These are phyloP conservation scores for Drosophila virilis DNA, from an alignment of 1,140 invertebrate genomes.

Conservation along the genomic window DNA sequence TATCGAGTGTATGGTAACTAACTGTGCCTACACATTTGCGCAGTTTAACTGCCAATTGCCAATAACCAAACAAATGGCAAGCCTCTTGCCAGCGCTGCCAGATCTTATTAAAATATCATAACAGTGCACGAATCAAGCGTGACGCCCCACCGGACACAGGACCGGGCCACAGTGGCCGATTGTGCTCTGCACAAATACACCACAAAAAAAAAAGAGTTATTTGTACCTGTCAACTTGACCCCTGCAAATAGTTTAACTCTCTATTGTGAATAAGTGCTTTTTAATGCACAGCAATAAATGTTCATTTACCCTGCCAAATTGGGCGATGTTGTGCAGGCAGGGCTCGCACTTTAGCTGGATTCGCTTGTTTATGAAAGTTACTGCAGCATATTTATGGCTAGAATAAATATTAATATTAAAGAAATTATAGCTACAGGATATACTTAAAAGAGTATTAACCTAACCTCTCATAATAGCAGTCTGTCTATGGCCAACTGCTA, in stretches of 20 bases:
- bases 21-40: constrained; percentile 44
- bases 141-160: constrained; percentile 4
- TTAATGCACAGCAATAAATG: constrained; percentile 35
- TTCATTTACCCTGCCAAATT: constrained; percentile 15
- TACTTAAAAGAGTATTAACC: too few species aligned
- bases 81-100: constrained; percentile 45
- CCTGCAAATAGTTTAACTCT: constrained; percentile 57
- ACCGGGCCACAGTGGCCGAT: not conserved
- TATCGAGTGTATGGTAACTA: constrained; percentile 70
- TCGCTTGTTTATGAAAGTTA: too few species aligned
- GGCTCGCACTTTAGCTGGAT: too few species aligned
- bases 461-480: too few species aligned
- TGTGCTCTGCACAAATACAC: not conserved
- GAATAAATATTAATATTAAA: too few species aligned
- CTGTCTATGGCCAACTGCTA: too few species aligned
- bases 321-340: not conserved
- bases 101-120: constrained; percentile 84
- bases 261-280: constrained; percentile 29
- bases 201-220: constrained; percentile 26
- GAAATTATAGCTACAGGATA: too few species aligned
- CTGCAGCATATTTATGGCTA: too few species aligned
- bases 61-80: constrained; percentile 70
- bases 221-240: constrained; percentile 78
- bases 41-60: constrained; percentile 51
- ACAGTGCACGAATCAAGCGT: constrained; percentile 64